A percentile compares a stretch with the other conserved stretches of the same genome.
Evolutionary conservation across 2,888 invertebrate species (phyloP).

Genomic region (Scaptomyza reducta): DNA sequence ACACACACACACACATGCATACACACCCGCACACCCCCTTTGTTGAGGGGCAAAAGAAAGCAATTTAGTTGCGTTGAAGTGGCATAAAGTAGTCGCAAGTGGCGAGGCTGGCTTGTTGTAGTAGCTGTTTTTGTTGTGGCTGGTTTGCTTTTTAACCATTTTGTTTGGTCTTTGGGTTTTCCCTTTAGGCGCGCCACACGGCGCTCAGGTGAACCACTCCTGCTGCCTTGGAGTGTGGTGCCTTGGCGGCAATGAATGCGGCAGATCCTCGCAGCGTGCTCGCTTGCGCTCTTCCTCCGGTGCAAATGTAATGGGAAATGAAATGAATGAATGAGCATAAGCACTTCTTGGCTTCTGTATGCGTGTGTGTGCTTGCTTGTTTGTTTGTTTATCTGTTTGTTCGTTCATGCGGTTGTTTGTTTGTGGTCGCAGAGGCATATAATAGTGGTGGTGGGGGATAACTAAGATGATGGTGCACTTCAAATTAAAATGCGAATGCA

Average conservation of each 20-base stretch:
- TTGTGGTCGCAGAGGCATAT: constrained; percentile 66
- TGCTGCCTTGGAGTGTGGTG: constrained; percentile 26
- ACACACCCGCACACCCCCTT: constrained; percentile 26
- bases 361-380: constrained; percentile 25
- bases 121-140: constrained; percentile 20
- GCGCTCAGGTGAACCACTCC: constrained; percentile 49
- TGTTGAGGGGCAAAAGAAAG: constrained; percentile 72
- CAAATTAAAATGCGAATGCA: constrained; percentile 80
- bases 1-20: constrained; percentile 22
- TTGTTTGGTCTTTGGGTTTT: constrained; percentile 68
- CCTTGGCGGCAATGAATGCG: constrained; percentile 48
- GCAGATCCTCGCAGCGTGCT: background rate
- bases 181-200: constrained; percentile 50
- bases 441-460: constrained; percentile 10
- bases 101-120: constrained; percentile 49
- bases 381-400: constrained; percentile 25
- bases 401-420: constrained; percentile 48
- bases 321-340: constrained; percentile 79
- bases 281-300: background rate
- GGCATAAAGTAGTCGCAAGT: constrained; percentile 79
- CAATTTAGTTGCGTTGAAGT: constrained; percentile 80
- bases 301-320: constrained; percentile 76
- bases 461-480: constrained; percentile 76
- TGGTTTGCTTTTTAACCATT: constrained; percentile 77
- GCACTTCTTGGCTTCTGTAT: constrained; percentile 68